Percentiles rank a stretch among this genome's conserved stretches.
These are phyloP conservation scores for Diachasma alloeum DNA, from an alignment of 1,140 invertebrate species.

Conservation along the genomic window DNA sequence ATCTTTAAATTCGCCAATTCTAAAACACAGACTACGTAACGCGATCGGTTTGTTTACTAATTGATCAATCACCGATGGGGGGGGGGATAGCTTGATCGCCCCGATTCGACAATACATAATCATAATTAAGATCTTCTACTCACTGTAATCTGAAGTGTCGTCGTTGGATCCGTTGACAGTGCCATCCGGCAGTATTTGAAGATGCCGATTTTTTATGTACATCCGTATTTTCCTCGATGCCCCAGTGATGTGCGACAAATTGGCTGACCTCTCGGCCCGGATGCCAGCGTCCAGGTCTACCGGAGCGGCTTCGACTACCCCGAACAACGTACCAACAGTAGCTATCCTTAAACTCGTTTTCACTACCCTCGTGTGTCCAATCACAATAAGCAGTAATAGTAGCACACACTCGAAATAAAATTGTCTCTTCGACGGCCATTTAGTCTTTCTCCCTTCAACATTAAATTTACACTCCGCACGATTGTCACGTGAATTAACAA, in stretches of 20 bases:
- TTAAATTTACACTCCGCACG: conserved; percentile 12
- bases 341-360: conserved; percentile 33
- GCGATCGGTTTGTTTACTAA: conserved; percentile 15
- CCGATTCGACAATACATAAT: neutral
- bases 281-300: conserved; percentile 48
- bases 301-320: conserved; percentile 44
- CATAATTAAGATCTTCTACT: conserved; percentile 61
- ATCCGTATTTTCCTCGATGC: conserved; percentile 79
- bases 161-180: conserved; percentile 81
- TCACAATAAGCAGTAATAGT: conserved; percentile 45
- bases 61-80: neutral
- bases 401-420: conserved; percentile 34
- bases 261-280: conserved; percentile 72
- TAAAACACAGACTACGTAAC: conserved; percentile 25
- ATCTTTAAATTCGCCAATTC: conserved; percentile 29
- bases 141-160: conserved; percentile 80
- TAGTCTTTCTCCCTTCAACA: neutral
- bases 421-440: conserved; percentile 8
- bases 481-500: conserved; percentile 15
- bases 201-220: conserved; percentile 80
- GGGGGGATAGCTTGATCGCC: neutral
- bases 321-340: conserved; percentile 45
- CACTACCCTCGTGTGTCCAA: conserved; percentile 23
- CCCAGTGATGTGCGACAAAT: conserved; percentile 77
- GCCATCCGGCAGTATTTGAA: conserved; percentile 81